Conservation (phyloP, 2,113 vertebrate species). For the Oreocharis arfaki region DNA sequence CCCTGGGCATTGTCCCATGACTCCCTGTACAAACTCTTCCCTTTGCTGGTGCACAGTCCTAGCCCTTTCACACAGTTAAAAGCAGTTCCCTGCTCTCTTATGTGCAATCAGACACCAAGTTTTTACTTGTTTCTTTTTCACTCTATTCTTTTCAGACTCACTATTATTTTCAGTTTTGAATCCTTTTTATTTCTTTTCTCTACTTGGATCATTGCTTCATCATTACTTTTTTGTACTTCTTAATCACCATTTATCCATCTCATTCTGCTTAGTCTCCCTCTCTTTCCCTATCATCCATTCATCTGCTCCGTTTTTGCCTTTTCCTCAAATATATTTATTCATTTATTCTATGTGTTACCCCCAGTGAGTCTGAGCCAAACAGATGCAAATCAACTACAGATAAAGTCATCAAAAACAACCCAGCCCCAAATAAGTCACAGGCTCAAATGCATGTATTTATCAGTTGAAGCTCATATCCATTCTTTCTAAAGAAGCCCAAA, state of each 20-base stretch:
- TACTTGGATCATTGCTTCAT: neutral
- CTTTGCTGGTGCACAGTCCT: neutral
- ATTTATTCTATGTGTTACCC: neutral
- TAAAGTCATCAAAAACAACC: constrained; percentile 28
- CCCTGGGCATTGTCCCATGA: fast-evolving
- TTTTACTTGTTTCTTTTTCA: neutral
- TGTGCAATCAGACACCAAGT: neutral
- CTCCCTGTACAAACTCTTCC: neutral
- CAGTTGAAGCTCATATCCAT: neutral
- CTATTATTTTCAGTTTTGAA: neutral
- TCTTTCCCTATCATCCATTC: neutral
- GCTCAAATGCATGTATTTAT: constrained; percentile 25
- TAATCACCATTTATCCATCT: neutral
- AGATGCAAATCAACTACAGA: constrained; percentile 27
- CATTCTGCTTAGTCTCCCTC: neutral
- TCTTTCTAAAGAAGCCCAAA: neutral
- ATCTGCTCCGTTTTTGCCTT: neutral
- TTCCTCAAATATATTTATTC: neutral
- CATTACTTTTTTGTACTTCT: neutral
- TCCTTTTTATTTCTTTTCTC: neutral
- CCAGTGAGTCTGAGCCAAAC: neutral
- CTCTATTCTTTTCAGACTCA: neutral
- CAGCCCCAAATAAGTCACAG: constrained; percentile 6
- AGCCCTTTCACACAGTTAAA: neutral
- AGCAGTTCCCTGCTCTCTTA: neutral